Conservation (phyloP, 2,113 vertebrate species). For the Buteo buteo region DNA sequence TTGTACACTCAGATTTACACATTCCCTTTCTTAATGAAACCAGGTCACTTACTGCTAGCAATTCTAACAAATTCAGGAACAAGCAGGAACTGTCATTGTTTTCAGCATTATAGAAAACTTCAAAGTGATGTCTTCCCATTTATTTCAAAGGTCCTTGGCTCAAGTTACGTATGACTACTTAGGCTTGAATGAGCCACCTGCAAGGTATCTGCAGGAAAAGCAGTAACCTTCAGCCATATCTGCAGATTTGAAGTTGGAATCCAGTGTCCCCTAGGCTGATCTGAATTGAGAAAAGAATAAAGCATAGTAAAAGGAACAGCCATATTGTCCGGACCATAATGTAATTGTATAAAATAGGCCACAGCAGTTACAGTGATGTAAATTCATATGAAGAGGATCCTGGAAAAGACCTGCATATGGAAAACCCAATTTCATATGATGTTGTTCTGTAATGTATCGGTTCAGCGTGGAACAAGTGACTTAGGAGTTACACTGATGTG, state of each 20-base stretch:
- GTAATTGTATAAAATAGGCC: not conserved
- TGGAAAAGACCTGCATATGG: not conserved
- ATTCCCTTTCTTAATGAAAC: not conserved
- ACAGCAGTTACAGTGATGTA: not conserved
- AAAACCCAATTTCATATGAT: not conserved
- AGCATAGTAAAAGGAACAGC: not conserved
- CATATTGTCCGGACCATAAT: accelerated
- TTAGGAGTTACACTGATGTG: not conserved
- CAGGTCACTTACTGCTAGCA: not conserved
- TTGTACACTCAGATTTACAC: not conserved
- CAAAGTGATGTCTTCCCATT: accelerated
- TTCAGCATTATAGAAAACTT: not conserved
- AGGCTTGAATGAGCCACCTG: not conserved
- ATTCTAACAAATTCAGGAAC: not conserved
- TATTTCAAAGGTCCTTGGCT: not conserved
- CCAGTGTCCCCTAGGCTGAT: not conserved
- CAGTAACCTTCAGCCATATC: not conserved
- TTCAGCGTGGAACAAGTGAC: not conserved
- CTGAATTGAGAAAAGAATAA: not conserved
- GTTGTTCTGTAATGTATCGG: not conserved
- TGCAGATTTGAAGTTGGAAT: not conserved
- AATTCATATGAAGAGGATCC: not conserved
- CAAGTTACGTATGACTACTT: not conserved
- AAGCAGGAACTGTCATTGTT: not conserved
- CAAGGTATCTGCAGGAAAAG: not conserved